Evolutionary conservation across 1,140 invertebrate genomes (phyloP), one percentile per base, ranked within the genome.

Genomic region (Dinoponera quadriceps): DNA sequence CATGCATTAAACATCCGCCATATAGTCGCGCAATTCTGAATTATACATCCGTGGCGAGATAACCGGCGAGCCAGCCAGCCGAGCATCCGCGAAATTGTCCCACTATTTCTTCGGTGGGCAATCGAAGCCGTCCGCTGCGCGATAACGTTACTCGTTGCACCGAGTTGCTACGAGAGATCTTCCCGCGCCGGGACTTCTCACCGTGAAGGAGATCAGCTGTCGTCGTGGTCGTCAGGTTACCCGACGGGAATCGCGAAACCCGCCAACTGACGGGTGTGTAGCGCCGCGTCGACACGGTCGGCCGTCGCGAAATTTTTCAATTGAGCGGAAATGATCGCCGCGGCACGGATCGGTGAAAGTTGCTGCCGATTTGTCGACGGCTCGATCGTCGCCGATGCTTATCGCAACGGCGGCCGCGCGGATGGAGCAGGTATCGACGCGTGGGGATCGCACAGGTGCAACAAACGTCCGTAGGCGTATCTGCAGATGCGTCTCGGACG

Each of bases 1-100:
- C 90, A 93, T 93, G 92, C 92, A 93, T 93, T 93, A 93, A 93
- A 93, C 93, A 93, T 93, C 87, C 81, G 73, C 86, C 87, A 90
- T 87, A 91, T 90, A 88, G 87, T 62, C 86, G 88, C 84, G 91
- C 92, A 93, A 93, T 93, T 93, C 90, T 93, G 90, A 93, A 93
- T 93, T 93, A 92, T 92, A 93, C 92, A 93, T 93, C 86, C 82
- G 51, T 68, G 84, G 62, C 72, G 63, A 89, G 90, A 91, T 91
- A 87, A 85, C 83, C 87, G 65, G 55, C 38, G 4, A 11, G 38
- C 38, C 38, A 88, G 85, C 83, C 87, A 68, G 60, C 87, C 86
- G 84, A 91, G 88, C 90, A 86, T 71, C 84, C 83, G 59, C 66
- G 89, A 87, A 85, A 92, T 91, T 91, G 90, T 90, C 74, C 85